Evolutionary conservation across 2,113 vertebrate genomes (phyloP).

Genomic region (Melanerpes formicivorus): DNA sequence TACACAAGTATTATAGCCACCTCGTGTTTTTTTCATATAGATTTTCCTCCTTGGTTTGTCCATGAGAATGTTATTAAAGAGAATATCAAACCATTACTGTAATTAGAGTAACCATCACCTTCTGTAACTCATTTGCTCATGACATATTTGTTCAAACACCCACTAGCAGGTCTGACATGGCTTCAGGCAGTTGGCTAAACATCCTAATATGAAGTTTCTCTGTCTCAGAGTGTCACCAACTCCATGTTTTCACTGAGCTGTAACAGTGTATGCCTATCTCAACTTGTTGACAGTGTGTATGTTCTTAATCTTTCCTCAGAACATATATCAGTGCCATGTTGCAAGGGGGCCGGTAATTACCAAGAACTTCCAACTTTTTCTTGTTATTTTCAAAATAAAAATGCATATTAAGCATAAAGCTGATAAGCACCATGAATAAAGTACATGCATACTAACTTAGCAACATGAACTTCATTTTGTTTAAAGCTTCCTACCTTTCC

Average conservation of each 20-base stretch:
- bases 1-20: not conserved
- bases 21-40: not conserved
- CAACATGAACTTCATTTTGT: not conserved
- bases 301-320: not conserved
- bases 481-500: not conserved
- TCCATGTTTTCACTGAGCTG: not conserved
- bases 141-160: not conserved
- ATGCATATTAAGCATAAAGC: not conserved
- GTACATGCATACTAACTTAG: not conserved
- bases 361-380: not conserved
- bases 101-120: not conserved
- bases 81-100: not conserved
- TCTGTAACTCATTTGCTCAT: not conserved
- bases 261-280: not conserved
- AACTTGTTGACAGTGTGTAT: not conserved
- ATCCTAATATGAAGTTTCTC: not conserved
- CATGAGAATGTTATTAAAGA: not conserved
- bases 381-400: not conserved
- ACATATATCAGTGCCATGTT: not conserved
- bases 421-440: not conserved
- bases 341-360: not conserved
- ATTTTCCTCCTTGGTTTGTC: not conserved
- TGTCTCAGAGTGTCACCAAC: not conserved
- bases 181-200: not conserved
- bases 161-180: not conserved